These are phyloP conservation scores for Tetraodon nigroviridis DNA, from an alignment of 2,113 vertebrate species.

Conservation along the genomic window DNA sequence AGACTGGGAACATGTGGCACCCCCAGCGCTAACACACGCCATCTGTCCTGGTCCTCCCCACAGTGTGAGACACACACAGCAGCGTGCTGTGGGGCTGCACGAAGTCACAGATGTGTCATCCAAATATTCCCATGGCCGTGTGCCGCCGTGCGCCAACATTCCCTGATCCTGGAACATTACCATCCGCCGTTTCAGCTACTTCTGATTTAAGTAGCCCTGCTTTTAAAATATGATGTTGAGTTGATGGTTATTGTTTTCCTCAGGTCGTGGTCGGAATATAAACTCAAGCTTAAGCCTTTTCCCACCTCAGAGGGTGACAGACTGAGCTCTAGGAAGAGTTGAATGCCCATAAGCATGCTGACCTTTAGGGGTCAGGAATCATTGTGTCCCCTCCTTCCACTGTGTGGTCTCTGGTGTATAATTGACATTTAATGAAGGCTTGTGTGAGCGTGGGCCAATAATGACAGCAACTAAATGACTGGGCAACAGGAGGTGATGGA, in stretches of 20 bases:
- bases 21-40: slow-evolving; percentile 38
- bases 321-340: slow-evolving; percentile 45
- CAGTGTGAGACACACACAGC: slow-evolving; percentile 37
- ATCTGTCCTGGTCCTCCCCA: slow-evolving; percentile 61
- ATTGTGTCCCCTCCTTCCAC: slow-evolving; percentile 67
- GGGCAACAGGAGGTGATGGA: slow-evolving; percentile 21
- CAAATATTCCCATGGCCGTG: slow-evolving; percentile 55
- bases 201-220: neutral
- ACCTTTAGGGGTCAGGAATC: slow-evolving; percentile 74
- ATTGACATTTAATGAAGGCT: slow-evolving; percentile 80
- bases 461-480: slow-evolving; percentile 56
- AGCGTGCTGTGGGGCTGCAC: slow-evolving; percentile 26
- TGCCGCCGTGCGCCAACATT: slow-evolving; percentile 11
- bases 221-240: neutral
- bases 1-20: slow-evolving; percentile 60
- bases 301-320: slow-evolving; percentile 37
- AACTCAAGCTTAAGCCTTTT: slow-evolving; percentile 1
- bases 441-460: slow-evolving; percentile 63
- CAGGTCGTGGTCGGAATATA: neutral
- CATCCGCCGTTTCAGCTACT: neutral
- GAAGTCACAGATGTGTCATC: slow-evolving; percentile 66
- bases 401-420: slow-evolving; percentile 75
- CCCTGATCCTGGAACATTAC: neutral
- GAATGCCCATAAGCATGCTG: slow-evolving; percentile 67
- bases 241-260: neutral